Evolutionary conservation across 2,797 vertebrate species (phyloP), one percentile per base, ranked within the genome.

Genomic region (Danio albolineatus): DNA sequence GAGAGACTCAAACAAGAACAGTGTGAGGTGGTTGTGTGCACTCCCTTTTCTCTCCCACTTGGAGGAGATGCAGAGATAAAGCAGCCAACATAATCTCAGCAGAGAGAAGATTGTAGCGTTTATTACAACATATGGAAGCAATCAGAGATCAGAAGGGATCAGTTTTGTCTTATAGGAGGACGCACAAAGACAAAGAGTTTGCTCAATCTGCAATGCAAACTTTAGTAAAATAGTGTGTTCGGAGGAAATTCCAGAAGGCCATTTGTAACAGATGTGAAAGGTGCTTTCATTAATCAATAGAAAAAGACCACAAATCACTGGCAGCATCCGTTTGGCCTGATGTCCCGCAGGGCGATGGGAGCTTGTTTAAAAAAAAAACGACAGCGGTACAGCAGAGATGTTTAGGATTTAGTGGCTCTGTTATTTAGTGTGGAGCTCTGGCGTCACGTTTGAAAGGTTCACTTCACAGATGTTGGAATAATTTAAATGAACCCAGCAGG

Each of bases 1-100:
- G 85, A 79, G 81, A 36, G 86, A 85, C 53, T 80, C 79, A 85
- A 89, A 88, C 69, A 67, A 83, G 83, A 89, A 83, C 87, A 85
- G 81, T 83, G 86, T 81, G 83, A 66, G 8, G 84, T 86, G 75
- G 86, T 79, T 84, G 81, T 0, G 6, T 19, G 17, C 7, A 62
- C 66, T 76, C 48, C 48, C 53, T 56, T 64, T 73, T 62, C 43
- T 84, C 83, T 83, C 81, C 77, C 53, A 21, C 28, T 79, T 85
- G 71, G 46, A 81, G 78, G n/a, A 65, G 54, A 72, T 57, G 38
- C 48, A 12, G n/a, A 70, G 80, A 74, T 69, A 49, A 51, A 41
- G 78, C 44, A 41, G 43, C 44, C 72, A 73, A 65, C 72, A 79
- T 44, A 71, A 87, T 48, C 43, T 80, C 69, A 62, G 51, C 49